A percentile compares a stretch with the other conserved stretches of the same genome.
Evolutionary conservation across 2,888 invertebrate genomes (phyloP).

Genomic region (Thymelicus lineola): DNA sequence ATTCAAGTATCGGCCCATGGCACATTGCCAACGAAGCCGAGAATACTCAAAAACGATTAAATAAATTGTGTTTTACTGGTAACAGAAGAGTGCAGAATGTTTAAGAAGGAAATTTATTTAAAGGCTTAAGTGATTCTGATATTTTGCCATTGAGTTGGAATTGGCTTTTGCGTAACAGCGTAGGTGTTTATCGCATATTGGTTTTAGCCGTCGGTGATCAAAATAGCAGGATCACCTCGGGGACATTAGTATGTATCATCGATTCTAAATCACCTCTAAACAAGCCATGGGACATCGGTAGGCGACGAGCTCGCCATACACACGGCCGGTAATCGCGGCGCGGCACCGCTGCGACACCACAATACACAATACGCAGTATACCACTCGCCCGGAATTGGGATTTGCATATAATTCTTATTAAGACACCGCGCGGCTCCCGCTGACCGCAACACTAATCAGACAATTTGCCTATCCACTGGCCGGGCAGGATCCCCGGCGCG

Average conservation of each 20-base stretch:
- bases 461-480: conserved; percentile 73
- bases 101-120: no score
- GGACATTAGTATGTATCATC: conserved; percentile 23
- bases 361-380: conserved; percentile 32
- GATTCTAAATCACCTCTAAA: conserved; percentile 25
- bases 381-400: conserved; percentile 49
- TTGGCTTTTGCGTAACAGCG: no score
- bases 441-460: conserved; percentile 73
- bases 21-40: not conserved
- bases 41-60: not conserved
- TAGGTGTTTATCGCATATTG: no score
- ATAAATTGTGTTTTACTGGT: no score
- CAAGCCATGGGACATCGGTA: conserved; percentile 23
- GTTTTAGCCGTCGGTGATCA: not conserved
- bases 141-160: no score
- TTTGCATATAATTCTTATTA: conserved; percentile 70
- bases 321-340: conserved; percentile 30
- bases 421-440: conserved; percentile 51
- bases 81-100: no score
- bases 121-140: no score
- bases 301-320: conserved; percentile 29
- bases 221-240: conserved; percentile 6
- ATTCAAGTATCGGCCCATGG: not conserved
- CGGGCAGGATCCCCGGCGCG: conserved; percentile 39
- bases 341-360: conserved; percentile 36